phyloP scores from a whole-genome alignment of 2,888 invertebrate species.

The Ophion costatus region DNA sequence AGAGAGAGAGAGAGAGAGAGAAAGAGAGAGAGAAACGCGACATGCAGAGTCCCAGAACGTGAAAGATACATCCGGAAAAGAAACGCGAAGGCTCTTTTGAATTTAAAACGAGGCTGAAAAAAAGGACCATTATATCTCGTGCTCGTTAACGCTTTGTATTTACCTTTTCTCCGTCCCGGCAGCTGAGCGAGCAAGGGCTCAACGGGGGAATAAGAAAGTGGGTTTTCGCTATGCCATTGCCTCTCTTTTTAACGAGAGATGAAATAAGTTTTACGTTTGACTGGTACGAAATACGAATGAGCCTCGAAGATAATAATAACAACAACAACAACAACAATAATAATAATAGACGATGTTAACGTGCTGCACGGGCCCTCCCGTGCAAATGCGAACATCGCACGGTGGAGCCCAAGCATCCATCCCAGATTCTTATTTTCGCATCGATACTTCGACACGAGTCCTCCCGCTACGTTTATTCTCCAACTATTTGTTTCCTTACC shows the following conservation, averaged over 20 bases:
- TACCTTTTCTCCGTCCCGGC: constrained; percentile 62
- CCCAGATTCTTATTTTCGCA: too few relatives aligned
- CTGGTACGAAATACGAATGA: constrained; percentile 41
- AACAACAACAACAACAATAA: constrained; percentile 1
- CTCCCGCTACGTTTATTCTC: too few relatives aligned
- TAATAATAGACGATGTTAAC: background rate
- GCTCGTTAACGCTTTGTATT: constrained; percentile 68
- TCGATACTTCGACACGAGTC: too few relatives aligned
- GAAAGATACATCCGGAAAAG: constrained; percentile 49
- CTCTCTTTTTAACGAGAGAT: constrained; percentile 63
- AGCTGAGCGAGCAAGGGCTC: constrained; percentile 57
- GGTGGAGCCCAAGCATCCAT: too few relatives aligned
- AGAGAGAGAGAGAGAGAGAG: constrained; percentile 11
- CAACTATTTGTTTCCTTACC: too few relatives aligned
- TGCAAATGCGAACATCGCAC: too few relatives aligned
- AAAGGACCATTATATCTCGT: constrained; percentile 65
- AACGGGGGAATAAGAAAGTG: constrained; percentile 57
- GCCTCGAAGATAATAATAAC: constrained; percentile 13
- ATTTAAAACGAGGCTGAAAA: constrained; percentile 51
- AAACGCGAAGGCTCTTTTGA: constrained; percentile 62
- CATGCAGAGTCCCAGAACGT: constrained; percentile 33
- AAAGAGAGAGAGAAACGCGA: background rate
- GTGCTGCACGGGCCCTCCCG: too few relatives aligned
- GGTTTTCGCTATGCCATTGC: constrained; percentile 22
- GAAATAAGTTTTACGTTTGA: constrained; percentile 62